Evolutionary conservation across 2,888 invertebrate genomes (phyloP), one percentile per base, ranked within the genome.

Genomic region (Lasius platythorax): DNA sequence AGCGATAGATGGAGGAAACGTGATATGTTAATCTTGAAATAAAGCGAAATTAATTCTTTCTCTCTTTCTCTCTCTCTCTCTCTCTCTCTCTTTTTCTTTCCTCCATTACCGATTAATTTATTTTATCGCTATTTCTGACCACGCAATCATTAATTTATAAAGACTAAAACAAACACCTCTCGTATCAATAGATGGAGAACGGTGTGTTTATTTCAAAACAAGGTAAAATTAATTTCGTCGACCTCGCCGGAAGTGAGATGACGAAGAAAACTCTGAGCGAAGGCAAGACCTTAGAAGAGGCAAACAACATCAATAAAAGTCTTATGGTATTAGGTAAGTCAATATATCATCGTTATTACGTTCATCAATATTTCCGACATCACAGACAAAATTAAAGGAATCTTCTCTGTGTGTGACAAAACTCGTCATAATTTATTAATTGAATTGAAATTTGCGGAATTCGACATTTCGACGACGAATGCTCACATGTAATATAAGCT

Each of bases 221-320:
- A 92, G 99, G 99, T 40, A 99, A 99, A 95, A 97, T 99, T 81
- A 98, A 99, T 95, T 99, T 99, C 94, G 99, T 99, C 9, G 99
- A 99, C 95, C 95, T 99, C 85, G 99, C 99, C 0, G 99, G 99
- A n/a, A 99, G 98, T 93, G 99, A 99, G 95, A 98, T 99, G 97
- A 98, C 99, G 5, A 99, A 98, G 94, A 98, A 97, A 94, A 99
- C 98, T 0, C 97, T 97, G 91, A 98, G 97, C 94, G 98, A 97
- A 92, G 98, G 98, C 73, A 98, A 97, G 95, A 98, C 98, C 0
- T 95, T 99, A 87, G 98, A 98, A 93, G 99, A 99, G 94, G 99
- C 99, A 0, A 99, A 99, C 94, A 99, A 99, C 95, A 99, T 99
- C 89, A 99, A 99, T 94, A 98, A 98, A 94, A 99, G 99, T 93